Evolutionary conservation across 35 echinoderm and acorn worm species (phyloP).

Genomic region (Ptychodera flava): DNA sequence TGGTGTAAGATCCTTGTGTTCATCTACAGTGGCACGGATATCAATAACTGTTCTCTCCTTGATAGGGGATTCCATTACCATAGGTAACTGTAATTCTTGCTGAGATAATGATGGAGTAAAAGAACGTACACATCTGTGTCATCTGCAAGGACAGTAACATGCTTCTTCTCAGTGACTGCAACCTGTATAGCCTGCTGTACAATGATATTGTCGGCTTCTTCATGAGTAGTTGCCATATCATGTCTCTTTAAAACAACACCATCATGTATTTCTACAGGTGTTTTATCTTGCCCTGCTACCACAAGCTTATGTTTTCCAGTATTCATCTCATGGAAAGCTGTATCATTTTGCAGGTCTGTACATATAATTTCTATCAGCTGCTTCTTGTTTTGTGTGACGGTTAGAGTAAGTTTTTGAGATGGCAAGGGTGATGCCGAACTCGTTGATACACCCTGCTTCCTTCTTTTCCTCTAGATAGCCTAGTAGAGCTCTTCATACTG

Average conservation of each 20-base stretch:
- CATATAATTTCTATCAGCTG: constrained; percentile 43
- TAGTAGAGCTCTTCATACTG: constrained; percentile 43
- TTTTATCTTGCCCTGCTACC: constrained; percentile 18
- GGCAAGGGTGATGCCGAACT: constrained; percentile 34
- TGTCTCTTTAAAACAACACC: not conserved
- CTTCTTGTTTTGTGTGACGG: constrained; percentile 25
- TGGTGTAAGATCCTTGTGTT: not conserved
- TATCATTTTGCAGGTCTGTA: no score
- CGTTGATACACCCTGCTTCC: constrained; percentile 26
- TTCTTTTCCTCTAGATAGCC: constrained; percentile 28
- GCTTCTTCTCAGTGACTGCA: constrained; percentile 12
- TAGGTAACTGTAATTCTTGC: constrained; percentile 9
- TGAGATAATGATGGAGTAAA: constrained; percentile 43
- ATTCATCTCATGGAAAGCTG: no score
- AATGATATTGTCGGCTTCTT: constrained; percentile 55
- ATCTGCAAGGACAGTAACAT: constrained; percentile 20
- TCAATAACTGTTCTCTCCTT: constrained; percentile 24
- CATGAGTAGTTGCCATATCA: constrained; percentile 9
- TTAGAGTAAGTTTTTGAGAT: constrained; percentile 42
- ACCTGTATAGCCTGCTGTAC: constrained; percentile 37
- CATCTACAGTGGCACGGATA: constrained; percentile 5
- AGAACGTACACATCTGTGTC: constrained; percentile 39
- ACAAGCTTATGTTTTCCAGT: constrained; percentile 41
- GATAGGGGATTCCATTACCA: constrained; percentile 48
- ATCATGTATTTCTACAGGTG: constrained; percentile 25